Evolutionary conservation across 2,113 vertebrate species (phyloP), one percentile per base, ranked within the genome.

Genomic region (Trematocara marginatum): DNA sequence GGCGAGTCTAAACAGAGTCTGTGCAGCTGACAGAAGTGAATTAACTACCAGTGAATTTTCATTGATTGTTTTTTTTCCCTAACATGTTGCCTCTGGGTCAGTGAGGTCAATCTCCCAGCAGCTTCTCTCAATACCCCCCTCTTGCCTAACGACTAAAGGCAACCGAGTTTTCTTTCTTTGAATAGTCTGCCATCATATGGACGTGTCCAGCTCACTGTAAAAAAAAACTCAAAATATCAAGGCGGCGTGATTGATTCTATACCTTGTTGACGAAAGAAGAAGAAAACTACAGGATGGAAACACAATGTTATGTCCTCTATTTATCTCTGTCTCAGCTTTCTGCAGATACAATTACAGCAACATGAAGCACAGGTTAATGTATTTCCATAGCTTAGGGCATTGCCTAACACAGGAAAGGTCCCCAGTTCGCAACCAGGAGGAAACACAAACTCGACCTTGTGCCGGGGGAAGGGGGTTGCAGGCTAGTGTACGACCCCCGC

Each of bases 141-240:
- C 13, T 47, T 26, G 66, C 13, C 8, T 16, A 47, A 18, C 0
- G 6, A 47, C 40, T 74, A 47, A 74, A 47, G 5, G 42, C 66
- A 74, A 47, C 23, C 2, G 3, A 45, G 13, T 40, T 71, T 71
- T 71, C 20, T 45, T 10, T 71, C 12, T 71, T 42, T 71, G 20
- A 71, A 26, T 16, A 74, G 40, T 47, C 66, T 74, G 40, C 8
- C 13, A 16, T 29, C 20, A 74, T 26, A 45, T 16, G 12, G 2
- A 71, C 2, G 8, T 26, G 1, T 29, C 13, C 20, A 74, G 3
- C 40, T 47, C 8, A 29, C 20, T 71, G 20, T 45, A 6, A 45
- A 71, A 71, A 71, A 71, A 10, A 0, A 0, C 0, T 6, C 40
- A 47, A 47, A 74, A 47, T 29, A 74, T 71, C 2, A 16, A 45